Evolutionary conservation across 2,797 vertebrate species (phyloP).

Genomic region (Crocodylus rhombifer): DNA sequence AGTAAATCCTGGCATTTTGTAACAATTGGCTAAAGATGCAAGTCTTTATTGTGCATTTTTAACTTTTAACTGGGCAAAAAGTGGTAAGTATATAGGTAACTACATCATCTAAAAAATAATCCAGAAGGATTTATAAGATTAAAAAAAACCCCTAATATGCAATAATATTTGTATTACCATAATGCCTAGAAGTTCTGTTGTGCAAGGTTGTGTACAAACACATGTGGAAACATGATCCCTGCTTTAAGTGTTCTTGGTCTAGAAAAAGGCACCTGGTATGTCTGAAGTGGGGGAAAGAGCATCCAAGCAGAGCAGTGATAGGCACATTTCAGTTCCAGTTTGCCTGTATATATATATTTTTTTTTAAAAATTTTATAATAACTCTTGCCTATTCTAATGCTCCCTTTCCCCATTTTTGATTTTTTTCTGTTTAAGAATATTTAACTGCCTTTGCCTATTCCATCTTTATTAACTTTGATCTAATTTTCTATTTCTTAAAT

Average conservation of each 20-base stretch:
- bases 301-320: background rate
- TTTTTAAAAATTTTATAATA: background rate
- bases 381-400: rapidly evolving
- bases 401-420: background rate
- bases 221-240: background rate
- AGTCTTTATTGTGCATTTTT: background rate
- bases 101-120: background rate
- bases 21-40: background rate
- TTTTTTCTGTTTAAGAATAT: background rate
- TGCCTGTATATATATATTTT: rapidly evolving
- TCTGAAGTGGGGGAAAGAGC: background rate
- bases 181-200: background rate
- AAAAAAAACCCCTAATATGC: background rate
- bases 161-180: background rate
- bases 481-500: background rate
- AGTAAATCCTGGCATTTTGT: background rate
- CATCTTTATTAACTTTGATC: background rate
- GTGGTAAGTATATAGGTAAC: background rate
- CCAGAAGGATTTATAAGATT: background rate
- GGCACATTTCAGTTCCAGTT: background rate
- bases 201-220: background rate
- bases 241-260: background rate
- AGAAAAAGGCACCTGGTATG: background rate
- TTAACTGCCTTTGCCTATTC: background rate
- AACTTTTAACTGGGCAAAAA: background rate